Evolutionary conservation across 2,888 invertebrate genomes (phyloP), one percentile per base, ranked within the genome.

Genomic region (Serrognathus titanus): DNA sequence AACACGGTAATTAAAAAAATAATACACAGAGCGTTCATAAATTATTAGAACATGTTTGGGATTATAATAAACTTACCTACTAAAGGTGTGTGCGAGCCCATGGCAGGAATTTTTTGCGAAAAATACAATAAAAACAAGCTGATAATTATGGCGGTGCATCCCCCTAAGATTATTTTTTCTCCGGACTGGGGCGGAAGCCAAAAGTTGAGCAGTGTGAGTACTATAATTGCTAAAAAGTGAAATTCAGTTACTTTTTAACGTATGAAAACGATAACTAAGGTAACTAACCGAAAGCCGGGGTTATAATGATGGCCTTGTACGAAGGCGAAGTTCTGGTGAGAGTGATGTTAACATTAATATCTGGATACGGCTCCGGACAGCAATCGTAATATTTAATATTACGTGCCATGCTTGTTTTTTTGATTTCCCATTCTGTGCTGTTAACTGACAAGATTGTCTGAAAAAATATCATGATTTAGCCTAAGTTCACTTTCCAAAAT

Each of bases 141-240:
- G 40, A 85, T 82, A 47, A 87, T 79, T 1, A 87, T 69, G 10
- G 84, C 80, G 7, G 83, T 82, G 51, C 82, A 78, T 6, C 83
- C 83, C 63, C 83, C 85, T 12, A 87, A 70, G 10, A 83, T 72
- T 16, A 87, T 79, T 72, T 87, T 87, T 70, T 87, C 87, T 11
- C 84, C 85, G 63, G 85, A 82, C 64, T 84, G 82, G 0, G 87
- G 85, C 1, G 87, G 86, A 47, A 88, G 67, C 84, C 85, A 85
- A 71, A 88, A 88, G 1, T 79, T 79, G 11, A 83, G 73, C 45
- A 88, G 74, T 0, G 83, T 84, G 67, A 88, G 68, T 11, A 85
- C 69, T 3, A 86, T 80, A 52, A 87, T 81, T 53, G 84, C 86
- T 79, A 75, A 63, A 74, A 72, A 58, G 43, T 6, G 24, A 46